Percentiles rank a stretch among this genome's conserved stretches.
Conservation (phyloP, 2,888 invertebrate species). For the Rhogogaster chlorosoma region DNA sequence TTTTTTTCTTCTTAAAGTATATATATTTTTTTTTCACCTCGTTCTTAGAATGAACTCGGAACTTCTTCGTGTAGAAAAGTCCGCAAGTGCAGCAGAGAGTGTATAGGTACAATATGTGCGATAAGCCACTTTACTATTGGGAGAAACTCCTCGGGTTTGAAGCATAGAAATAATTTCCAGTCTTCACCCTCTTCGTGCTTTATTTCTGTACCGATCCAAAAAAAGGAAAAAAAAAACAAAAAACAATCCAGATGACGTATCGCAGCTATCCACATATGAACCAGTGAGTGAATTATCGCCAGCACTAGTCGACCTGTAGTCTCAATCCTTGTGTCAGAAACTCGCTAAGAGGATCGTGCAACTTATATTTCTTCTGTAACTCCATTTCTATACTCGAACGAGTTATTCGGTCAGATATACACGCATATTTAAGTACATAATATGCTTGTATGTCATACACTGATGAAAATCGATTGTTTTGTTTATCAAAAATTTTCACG, state of each 20-base stretch:
- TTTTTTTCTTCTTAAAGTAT: background rate
- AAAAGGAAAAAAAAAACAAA: no score
- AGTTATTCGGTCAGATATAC: background rate
- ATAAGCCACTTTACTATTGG: background rate
- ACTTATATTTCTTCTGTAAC: constrained; percentile 24
- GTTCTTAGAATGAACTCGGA: background rate
- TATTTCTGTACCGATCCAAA: background rate
- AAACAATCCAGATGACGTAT: background rate
- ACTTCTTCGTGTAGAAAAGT: background rate
- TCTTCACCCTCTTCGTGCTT: background rate
- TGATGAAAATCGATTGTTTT: no score
- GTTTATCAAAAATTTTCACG: background rate
- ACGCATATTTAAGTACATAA: no score
- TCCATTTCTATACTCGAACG: constrained; percentile 21
- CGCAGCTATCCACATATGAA: background rate
- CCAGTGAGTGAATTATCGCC: constrained; percentile 1
- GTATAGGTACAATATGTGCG: background rate
- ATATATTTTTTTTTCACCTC: no score
- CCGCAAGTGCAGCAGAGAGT: background rate
- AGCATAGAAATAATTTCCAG: constrained; percentile 4
- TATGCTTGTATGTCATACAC: no score
- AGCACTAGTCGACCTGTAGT: constrained; percentile 16
- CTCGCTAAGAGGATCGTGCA: constrained; percentile 17
- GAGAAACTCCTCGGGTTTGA: background rate
- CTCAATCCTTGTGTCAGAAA: constrained; percentile 25